Evolutionary conservation across 2,888 invertebrate species (phyloP), one percentile per base, ranked within the genome.

Genomic region (Cancer borealis): DNA sequence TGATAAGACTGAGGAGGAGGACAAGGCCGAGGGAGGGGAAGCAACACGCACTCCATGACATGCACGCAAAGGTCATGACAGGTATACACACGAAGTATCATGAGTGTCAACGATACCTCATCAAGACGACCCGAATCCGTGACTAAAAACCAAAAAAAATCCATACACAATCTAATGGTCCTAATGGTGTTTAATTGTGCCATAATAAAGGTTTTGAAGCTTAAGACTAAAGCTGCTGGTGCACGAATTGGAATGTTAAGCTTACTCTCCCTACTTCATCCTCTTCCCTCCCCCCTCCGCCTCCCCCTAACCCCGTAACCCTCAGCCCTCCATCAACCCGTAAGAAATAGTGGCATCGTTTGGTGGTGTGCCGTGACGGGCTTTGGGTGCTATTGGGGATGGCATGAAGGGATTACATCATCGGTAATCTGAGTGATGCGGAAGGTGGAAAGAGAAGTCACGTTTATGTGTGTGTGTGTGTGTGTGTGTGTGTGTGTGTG

Each of bases 271-370:
- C 60, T 21, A 60, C 60, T 60, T 60, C 21, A 21, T 21, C 17
- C 17, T 3, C 60, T 21, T 60, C 17, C 21, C 60, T 60, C 60
- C 17, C 60, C 21, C 60, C 60, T 60, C 60, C 60, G 17, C 60
- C 60, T 60, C 21, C 60, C 60, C 60, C 21, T 3, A 1, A 2
- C 60, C 60, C 60, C 4, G 21, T 60, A 5, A 3, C 73, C 8
- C 26, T 73, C 73, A 73, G 8, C 73, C 10, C 73, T 73, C 26
- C 6, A 10, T 73, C 73, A 73, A 0, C 73, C 6, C n/a, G 73
- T 26, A 73, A 73, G 73, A 73, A 73, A 8, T n/a, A 73, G 73
- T n/a, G 73, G 73, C 73, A 73, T 73, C 26, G 73, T 73, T 73
- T 73, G 26, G 6, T 54, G 54, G 54, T 73, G 26, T 73, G 60